phyloP scores from a whole-genome alignment of 2,113 vertebrate species.

The Ranitomeya variabilis region DNA sequence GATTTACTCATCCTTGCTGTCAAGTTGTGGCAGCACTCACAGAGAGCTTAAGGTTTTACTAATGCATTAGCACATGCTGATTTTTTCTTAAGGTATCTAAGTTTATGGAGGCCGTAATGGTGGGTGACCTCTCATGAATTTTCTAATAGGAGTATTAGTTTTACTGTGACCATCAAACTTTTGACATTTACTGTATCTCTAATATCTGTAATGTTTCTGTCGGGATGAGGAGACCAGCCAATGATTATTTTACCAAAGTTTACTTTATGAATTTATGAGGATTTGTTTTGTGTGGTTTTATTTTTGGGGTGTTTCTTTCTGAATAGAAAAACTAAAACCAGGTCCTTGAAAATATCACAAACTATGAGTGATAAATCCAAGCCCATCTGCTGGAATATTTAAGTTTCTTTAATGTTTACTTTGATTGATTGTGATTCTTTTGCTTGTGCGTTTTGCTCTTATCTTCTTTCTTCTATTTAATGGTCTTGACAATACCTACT shows the following conservation, averaged over 20 bases:
- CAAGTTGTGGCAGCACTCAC: too few relatives aligned
- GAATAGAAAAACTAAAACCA: not conserved
- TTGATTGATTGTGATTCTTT: slow-evolving; percentile 48
- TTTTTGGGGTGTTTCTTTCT: not conserved
- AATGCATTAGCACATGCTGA: too few relatives aligned
- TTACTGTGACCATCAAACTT: too few relatives aligned
- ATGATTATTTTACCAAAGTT: not conserved
- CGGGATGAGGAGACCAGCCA: not conserved
- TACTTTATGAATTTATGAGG: not conserved
- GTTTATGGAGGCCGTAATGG: too few relatives aligned
- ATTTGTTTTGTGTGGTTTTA: not conserved
- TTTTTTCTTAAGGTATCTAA: too few relatives aligned
- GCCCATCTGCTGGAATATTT: slow-evolving; percentile 13
- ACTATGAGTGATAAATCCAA: slow-evolving; percentile 10
- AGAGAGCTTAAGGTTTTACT: too few relatives aligned
- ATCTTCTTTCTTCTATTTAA: slow-evolving; percentile 38
- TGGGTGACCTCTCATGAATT: too few relatives aligned
- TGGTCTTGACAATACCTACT: slow-evolving; percentile 38
- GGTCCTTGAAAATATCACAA: not conserved
- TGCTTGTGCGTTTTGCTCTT: slow-evolving; percentile 24
- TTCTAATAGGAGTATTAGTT: too few relatives aligned
- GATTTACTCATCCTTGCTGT: too few relatives aligned
- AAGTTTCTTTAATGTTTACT: slow-evolving; percentile 29
- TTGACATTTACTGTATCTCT: too few relatives aligned
- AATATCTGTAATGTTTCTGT: too few relatives aligned